phyloP scores from a whole-genome alignment of 2,888 invertebrate genomes.

The Caenorhabditis sp. region DNA sequence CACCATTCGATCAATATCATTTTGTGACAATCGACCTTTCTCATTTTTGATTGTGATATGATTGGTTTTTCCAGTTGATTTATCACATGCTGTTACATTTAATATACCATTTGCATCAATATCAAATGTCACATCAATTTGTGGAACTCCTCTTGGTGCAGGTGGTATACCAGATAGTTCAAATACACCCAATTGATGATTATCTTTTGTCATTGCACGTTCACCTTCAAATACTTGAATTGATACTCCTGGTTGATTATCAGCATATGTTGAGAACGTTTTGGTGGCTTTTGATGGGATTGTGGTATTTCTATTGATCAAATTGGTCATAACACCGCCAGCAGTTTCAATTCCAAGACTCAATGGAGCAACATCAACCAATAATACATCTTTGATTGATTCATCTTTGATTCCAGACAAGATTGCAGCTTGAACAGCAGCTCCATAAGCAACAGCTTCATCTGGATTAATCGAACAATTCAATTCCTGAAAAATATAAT shows the following conservation, averaged over 20 bases:
- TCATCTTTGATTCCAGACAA: conserved; percentile 37
- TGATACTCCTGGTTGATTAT: conserved; percentile 88
- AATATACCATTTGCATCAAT: conserved; percentile 71
- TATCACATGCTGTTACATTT: conserved; percentile 64
- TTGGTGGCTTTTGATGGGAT: conserved; percentile 72
- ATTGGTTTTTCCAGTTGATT: conserved; percentile 66
- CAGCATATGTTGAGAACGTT: conserved; percentile 86
- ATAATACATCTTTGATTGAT: conserved; percentile 72
- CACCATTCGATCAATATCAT: conserved; percentile 86
- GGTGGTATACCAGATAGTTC: conserved; percentile 72
- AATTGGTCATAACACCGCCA: conserved; percentile 89
- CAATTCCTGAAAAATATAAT: conserved; percentile 79
- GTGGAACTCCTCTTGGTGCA: conserved; percentile 71
- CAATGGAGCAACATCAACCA: conserved; percentile 90
- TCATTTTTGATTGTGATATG: conserved; percentile 66
- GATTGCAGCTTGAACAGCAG: conserved; percentile 71
- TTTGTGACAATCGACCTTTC: conserved; percentile 86
- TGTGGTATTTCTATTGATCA: conserved; percentile 79
- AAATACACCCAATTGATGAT: conserved; percentile 70
- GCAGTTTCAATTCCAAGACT: conserved; percentile 90
- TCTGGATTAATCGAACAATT: conserved; percentile 94
- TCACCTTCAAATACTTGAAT: conserved; percentile 81
- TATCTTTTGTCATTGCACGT: conserved; percentile 74
- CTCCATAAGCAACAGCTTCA: conserved; percentile 94
- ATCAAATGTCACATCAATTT: conserved; percentile 75